A percentile compares a stretch with the other conserved stretches of the same genome.
Conservation (phyloP, 2,113 vertebrate genomes). For the Raja brachyura region DNA sequence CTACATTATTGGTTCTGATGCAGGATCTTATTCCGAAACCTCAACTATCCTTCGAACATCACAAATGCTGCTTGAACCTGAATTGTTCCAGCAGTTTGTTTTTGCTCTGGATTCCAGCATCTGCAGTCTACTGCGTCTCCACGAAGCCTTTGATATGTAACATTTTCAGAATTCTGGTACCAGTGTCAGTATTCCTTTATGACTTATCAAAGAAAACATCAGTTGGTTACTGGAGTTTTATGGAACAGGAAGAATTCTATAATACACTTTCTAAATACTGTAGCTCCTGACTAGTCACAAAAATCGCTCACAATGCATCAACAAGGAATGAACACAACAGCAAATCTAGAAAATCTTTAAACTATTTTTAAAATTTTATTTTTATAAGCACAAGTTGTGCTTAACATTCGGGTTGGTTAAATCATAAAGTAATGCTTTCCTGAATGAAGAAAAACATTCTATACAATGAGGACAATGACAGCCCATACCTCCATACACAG, state of each 20-base stretch:
- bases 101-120: too few relatives aligned
- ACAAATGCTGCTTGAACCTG: too few relatives aligned
- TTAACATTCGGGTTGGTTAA: conserved; percentile 67
- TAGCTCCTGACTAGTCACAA: too few relatives aligned
- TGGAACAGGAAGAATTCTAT: neutral
- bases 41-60: too few relatives aligned
- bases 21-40: too few relatives aligned
- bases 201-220: neutral
- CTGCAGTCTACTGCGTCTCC: neutral
- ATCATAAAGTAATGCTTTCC: conserved; percentile 68
- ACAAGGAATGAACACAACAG: neutral
- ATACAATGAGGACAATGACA: conserved; percentile 67
- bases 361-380: conserved; percentile 54
- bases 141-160: neutral
- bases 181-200: neutral
- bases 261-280: too few relatives aligned
- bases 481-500: conserved; percentile 57
- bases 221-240: neutral
- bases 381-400: conserved; percentile 67
- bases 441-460: conserved; percentile 68
- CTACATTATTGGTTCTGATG: too few relatives aligned
- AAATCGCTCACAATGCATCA: too few relatives aligned
- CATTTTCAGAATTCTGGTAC: neutral
- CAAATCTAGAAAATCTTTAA: conserved; percentile 42
- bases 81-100: too few relatives aligned